Evolutionary conservation across 1,140 invertebrate genomes (phyloP).

Genomic region (Aphaenogaster rudis): DNA sequence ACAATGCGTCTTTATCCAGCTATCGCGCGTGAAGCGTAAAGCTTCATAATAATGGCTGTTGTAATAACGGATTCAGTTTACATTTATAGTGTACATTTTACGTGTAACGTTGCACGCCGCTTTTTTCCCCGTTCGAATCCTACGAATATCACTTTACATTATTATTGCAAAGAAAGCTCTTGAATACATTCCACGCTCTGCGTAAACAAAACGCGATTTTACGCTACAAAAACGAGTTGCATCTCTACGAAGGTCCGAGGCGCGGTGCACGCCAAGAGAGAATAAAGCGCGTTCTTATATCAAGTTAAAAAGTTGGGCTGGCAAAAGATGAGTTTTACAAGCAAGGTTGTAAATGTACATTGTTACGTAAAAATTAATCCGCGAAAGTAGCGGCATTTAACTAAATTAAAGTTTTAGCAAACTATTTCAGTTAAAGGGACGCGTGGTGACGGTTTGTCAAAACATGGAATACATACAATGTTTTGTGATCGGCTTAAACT

Average conservation of each 20-base stretch:
- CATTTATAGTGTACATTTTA: conserved; percentile 18
- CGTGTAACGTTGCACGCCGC: background rate
- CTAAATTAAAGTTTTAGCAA: background rate
- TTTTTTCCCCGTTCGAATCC: background rate
- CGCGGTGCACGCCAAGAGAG: conserved; percentile 77
- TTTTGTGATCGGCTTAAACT: conserved; percentile 52
- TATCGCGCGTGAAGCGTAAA: conserved; percentile 54
- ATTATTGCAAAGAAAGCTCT: conserved; percentile 45
- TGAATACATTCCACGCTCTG: conserved; percentile 31
- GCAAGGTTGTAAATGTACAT: background rate
- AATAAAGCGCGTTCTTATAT: conserved; percentile 81
- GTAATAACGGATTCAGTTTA: conserved; percentile 54
- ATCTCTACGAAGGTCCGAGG: conserved; percentile 16
- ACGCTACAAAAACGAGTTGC: conserved; percentile 32
- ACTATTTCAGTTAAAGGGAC: background rate
- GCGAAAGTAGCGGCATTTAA: background rate
- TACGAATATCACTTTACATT: conserved; percentile 56
- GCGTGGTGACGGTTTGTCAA: background rate
- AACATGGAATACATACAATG: background rate
- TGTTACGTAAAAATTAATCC: background rate
- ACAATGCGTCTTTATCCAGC: conserved; percentile 60
- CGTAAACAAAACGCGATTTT: conserved; percentile 53
- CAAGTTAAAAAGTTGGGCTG: conserved; percentile 4
- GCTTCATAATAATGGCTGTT: conserved; percentile 38
- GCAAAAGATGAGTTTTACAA: conserved; percentile 3